Evolutionary conservation across 2,797 vertebrate species (phyloP), one percentile per base, ranked within the genome.

Genomic region (Hippocampus kuda): DNA sequence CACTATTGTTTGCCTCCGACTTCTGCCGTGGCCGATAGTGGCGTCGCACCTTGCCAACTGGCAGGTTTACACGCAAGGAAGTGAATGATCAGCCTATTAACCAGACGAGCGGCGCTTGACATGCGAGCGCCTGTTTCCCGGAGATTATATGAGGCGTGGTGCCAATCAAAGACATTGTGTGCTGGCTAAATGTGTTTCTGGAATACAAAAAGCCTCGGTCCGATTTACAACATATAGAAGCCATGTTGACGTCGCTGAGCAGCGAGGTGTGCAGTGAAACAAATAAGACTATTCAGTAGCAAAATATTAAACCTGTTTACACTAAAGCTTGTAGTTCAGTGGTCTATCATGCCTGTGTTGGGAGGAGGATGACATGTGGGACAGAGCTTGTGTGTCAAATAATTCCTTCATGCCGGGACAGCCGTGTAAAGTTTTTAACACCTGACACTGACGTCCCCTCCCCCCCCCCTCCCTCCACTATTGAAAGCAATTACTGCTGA

Each of bases 1-100:
- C 0, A 48, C 69, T 38, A 42, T 82, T 84, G 81, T 84, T 74
- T 81, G 60, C 70, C 49, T 66, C 51, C 56, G 12, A 65, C 0
- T 13, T 18, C 78, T 78, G 80, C 48, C 64, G 38, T 68, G 53
- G 12, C 24, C 12, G 78, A 79, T 83, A 77, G 65, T 46, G 56
- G 69, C 59, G 70, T 49, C 1, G n/a, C 18, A 5, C 76, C 38
- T 7, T 70, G 59, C 66, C 70, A 49, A 75, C 53, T 69, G 38
- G 70, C 9, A 61, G 77, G 69, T 76, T 79, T 67, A 68, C 30
- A 42, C 20, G 42, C 75, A 66, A 51, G 67, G 62, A 70, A 38
- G 73, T 61, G 30, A 80, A 70, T 72, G 65, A 75, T 72, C 73
- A 67, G 34, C 1, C 62, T 74, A 67, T 79, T 63, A 68, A 72